These are phyloP conservation scores for Nymphalis urticae DNA, from an alignment of 2,888 invertebrate species.

Conservation along the genomic window DNA sequence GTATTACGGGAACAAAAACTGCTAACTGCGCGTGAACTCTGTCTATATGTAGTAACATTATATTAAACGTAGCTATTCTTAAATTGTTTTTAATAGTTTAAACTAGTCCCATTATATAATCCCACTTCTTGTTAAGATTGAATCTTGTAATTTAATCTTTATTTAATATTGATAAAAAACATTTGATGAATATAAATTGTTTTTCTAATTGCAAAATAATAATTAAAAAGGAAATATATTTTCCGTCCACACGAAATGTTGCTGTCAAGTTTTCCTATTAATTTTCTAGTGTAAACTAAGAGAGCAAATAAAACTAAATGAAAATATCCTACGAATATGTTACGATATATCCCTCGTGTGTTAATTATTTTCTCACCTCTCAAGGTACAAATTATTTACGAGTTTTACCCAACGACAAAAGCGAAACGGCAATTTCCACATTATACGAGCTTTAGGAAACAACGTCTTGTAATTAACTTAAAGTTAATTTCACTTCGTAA, in stretches of 20 bases:
- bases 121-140: too few species aligned
- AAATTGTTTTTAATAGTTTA: background rate
- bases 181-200: too few species aligned
- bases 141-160: too few species aligned
- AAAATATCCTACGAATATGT: slow-evolving; percentile 15
- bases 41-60: background rate
- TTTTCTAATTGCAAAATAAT: too few species aligned
- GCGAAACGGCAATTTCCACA: slow-evolving; percentile 5
- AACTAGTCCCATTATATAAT: background rate
- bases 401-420: slow-evolving; percentile 13
- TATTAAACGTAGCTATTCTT: background rate
- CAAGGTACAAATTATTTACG: slow-evolving; percentile 19
- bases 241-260: background rate
- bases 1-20: slow-evolving; percentile 19
- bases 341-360: background rate
- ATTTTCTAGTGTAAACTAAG: background rate
- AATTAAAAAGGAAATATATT: too few species aligned
- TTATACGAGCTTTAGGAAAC: slow-evolving; percentile 10
- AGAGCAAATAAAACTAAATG: slow-evolving; percentile 11
- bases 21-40: slow-evolving; percentile 5
- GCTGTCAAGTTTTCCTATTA: background rate
- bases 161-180: too few species aligned
- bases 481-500: slow-evolving; percentile 6
- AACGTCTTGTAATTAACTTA: slow-evolving; percentile 9
- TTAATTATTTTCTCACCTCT: slow-evolving; percentile 15